A percentile compares a stretch with the other conserved stretches of the same genome.
Conservation (phyloP, 1,140 invertebrate species). For the Rhopalosiphum maidis region DNA sequence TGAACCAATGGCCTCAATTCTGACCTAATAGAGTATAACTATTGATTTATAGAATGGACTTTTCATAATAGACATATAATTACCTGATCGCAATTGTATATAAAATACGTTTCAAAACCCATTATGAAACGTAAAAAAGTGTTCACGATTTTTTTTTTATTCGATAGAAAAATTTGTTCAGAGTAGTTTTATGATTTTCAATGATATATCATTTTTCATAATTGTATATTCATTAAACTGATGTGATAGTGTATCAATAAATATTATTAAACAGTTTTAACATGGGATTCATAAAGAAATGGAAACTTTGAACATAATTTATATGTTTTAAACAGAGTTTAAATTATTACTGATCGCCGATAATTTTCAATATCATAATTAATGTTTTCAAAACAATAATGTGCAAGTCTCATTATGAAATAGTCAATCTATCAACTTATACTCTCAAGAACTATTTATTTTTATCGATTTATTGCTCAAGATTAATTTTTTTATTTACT, state of each 20-base stretch:
- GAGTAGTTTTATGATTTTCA: neutral
- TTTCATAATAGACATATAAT: conserved; percentile 30
- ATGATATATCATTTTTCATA: neutral
- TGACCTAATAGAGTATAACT: neutral
- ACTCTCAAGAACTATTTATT: neutral
- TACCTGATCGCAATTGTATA: neutral
- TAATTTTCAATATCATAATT: neutral
- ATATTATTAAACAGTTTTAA: neutral
- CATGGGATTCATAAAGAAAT: neutral
- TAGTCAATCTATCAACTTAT: neutral
- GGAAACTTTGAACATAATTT: neutral
- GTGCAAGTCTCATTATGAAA: neutral
- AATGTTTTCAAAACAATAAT: neutral
- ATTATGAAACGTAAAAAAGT: neutral
- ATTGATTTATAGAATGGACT: conserved; percentile 17
- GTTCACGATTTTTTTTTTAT: conserved; percentile 27
- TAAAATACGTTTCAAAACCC: neutral
- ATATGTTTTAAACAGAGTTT: neutral
- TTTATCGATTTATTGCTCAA: neutral
- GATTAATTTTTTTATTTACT: neutral
- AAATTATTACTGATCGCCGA: neutral
- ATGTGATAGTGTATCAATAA: neutral
- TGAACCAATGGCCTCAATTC: conserved; percentile 18
- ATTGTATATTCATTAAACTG: neutral
- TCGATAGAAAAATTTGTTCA: neutral